Evolutionary conservation across 2,888 invertebrate species (phyloP).

Genomic region (Morpho achilles): DNA sequence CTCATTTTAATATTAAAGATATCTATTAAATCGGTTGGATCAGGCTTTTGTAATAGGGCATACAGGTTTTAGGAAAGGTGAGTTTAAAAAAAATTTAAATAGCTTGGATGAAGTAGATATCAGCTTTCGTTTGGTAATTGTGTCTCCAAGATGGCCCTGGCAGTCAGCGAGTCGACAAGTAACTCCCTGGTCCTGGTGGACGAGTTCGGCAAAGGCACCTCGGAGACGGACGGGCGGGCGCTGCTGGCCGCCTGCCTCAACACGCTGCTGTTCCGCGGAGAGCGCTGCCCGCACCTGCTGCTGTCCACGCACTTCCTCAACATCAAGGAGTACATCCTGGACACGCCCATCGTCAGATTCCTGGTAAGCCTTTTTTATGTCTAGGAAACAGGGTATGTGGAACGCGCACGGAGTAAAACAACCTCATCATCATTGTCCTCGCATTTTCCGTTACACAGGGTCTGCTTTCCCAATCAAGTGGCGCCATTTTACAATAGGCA

Average conservation of each 20-base stretch:
- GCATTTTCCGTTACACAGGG: no score
- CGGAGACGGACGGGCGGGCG: constrained; percentile 86
- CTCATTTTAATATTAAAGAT: no score
- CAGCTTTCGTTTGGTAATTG: background rate
- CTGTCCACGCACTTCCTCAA: constrained; percentile 89
- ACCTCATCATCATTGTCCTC: no score
- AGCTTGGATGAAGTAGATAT: no score
- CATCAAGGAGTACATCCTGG: constrained; percentile 78
- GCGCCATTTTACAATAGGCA: no score
- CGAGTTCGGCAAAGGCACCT: constrained; percentile 94
- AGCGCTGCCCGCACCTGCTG: constrained; percentile 85
- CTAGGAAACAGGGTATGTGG: no score
- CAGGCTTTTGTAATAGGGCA: no score
- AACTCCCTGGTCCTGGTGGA: constrained; percentile 89
- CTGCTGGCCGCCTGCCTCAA: constrained; percentile 84
- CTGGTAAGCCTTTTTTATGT: constrained; percentile 61
- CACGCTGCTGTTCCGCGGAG: constrained; percentile 77
- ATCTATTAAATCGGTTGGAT: no score
- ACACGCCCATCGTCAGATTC: constrained; percentile 68
- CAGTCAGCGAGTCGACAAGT: constrained; percentile 81
- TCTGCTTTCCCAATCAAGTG: no score
- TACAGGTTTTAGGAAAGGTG: no score
- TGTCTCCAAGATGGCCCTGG: constrained; percentile 82
- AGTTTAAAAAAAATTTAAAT: no score
- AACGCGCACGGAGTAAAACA: no score